These are phyloP conservation scores for Camptogramma bilineatum DNA, from an alignment of 2,888 invertebrate species.

Conservation along the genomic window DNA sequence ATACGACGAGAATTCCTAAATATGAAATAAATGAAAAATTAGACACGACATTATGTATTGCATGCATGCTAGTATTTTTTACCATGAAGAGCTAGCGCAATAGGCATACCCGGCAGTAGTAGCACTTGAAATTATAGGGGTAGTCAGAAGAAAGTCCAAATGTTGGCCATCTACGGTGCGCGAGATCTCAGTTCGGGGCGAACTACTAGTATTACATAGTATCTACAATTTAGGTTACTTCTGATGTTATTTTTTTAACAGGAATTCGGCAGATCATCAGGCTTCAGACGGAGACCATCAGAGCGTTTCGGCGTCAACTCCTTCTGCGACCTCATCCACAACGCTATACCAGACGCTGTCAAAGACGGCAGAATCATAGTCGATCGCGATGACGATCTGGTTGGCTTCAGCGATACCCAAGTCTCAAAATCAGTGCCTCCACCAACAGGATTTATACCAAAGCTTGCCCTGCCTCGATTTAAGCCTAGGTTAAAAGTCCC, in stretches of 20 bases:
- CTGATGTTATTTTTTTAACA: constrained; percentile 25
- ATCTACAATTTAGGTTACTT: no score
- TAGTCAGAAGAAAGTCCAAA: no score
- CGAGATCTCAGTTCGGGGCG: no score
- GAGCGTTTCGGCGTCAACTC: constrained; percentile 59
- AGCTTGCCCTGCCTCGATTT: constrained; percentile 49
- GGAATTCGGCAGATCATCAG: constrained; percentile 38
- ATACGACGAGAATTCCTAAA: no score
- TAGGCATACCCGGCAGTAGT: no score
- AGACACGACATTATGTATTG: no score
- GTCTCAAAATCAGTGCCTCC: constrained; percentile 62
- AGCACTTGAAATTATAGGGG: no score
- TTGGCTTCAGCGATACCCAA: constrained; percentile 61
- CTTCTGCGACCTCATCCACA: constrained; percentile 72
- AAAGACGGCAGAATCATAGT: constrained; percentile 70
- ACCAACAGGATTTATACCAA: constrained; percentile 66
- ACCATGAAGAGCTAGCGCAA: no score
- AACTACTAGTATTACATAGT: no score
- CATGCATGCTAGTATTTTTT: no score
- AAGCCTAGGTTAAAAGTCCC: constrained; percentile 60
- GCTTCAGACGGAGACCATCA: constrained; percentile 34
- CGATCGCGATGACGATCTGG: constrained; percentile 64
- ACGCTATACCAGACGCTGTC: constrained; percentile 69
- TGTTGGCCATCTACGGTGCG: no score
- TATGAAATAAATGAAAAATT: no score